Conservation (phyloP, 2,888 invertebrate genomes). For the Stramonita haemastoma region DNA sequence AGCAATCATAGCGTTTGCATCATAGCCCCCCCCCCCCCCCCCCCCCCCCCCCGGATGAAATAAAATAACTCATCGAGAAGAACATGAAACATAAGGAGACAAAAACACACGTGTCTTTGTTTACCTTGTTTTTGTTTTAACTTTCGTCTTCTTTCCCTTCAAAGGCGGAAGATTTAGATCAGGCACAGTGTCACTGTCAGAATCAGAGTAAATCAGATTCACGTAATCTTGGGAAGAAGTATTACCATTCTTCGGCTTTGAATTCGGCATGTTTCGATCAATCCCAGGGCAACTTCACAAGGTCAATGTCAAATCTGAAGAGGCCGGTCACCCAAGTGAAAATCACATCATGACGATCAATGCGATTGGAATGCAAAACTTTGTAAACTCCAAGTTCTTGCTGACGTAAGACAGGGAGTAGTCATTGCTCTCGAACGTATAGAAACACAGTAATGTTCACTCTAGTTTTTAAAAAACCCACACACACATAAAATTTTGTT, state of each 20-base stretch:
- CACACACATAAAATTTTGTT: no score
- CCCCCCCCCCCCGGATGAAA: no score
- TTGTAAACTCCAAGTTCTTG: background rate
- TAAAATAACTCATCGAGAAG: background rate
- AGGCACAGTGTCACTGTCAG: conserved; percentile 63
- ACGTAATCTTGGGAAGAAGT: conserved; percentile 47
- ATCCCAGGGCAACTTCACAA: background rate
- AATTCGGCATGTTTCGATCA: conserved; percentile 16
- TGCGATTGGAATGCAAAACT: conserved; percentile 14
- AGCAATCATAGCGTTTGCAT: no score
- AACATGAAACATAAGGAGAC: background rate
- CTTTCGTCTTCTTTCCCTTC: conserved; percentile 63
- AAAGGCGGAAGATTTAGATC: conserved; percentile 62
- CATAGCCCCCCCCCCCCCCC: no score
- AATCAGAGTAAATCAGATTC: conserved; percentile 47
- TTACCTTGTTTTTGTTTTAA: conserved; percentile 48
- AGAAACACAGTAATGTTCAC: background rate
- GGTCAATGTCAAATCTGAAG: background rate
- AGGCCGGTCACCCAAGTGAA: background rate
- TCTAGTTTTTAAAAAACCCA: no score
- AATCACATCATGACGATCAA: background rate
- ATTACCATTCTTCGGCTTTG: conserved; percentile 49
- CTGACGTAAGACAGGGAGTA: conserved; percentile 12
- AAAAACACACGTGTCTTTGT: conserved; percentile 33
- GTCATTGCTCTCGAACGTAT: background rate